Evolutionary conservation across 1,140 invertebrate genomes (phyloP).

Genomic region (Papilio dardanus): DNA sequence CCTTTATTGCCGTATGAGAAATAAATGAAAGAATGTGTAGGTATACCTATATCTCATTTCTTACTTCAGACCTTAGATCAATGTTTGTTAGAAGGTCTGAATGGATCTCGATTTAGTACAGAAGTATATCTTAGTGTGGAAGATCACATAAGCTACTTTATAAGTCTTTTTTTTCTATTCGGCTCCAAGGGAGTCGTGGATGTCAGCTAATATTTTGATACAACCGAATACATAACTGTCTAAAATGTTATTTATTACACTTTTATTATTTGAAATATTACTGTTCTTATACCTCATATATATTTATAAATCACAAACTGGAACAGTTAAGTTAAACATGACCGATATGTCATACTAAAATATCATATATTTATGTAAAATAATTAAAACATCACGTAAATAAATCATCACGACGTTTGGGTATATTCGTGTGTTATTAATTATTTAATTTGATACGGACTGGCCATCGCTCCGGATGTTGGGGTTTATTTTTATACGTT

Average conservation of each 20-base stretch:
- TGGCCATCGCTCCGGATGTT: constrained; percentile 8
- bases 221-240: background rate
- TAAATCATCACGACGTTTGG: constrained; percentile 10
- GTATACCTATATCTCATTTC: too few species aligned
- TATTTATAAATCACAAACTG: background rate
- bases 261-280: constrained; percentile 11
- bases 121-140: too few species aligned
- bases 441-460: background rate
- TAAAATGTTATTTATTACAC: background rate
- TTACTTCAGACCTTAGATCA: too few species aligned
- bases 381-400: background rate
- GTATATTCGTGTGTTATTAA: background rate
- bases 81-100: too few species aligned
- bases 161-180: too few species aligned
- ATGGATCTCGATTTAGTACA: too few species aligned
- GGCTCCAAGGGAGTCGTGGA: too few species aligned
- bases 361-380: background rate
- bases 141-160: too few species aligned
- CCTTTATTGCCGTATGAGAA: background rate
- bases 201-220: too few species aligned
- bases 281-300: background rate
- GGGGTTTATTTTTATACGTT: background rate
- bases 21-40: background rate
- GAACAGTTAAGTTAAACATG: background rate
- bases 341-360: background rate